phyloP scores from a whole-genome alignment of 2,113 vertebrate species.

The Stomatorhinus ivindoensis region DNA sequence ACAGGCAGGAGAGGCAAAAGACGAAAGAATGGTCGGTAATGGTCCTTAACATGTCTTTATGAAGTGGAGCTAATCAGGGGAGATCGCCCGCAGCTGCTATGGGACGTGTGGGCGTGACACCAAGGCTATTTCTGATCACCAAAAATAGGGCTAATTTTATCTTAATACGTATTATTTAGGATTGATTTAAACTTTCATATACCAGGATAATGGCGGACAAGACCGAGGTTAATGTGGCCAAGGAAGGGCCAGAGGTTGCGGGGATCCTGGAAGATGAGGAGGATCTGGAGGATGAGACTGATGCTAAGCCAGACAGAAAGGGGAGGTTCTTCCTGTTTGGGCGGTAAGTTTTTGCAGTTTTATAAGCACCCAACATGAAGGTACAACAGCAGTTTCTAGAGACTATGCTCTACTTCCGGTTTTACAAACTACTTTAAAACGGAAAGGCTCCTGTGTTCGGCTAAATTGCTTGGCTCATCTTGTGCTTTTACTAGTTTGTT shows the following conservation, averaged over 20 bases:
- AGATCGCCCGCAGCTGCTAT: background rate
- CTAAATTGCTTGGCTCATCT: too few species aligned
- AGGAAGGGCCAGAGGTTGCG: slow-evolving; percentile 2
- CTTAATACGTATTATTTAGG: background rate
- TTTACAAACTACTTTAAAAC: too few species aligned
- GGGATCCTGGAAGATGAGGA: background rate
- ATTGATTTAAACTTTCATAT: background rate
- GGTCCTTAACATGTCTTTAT: background rate
- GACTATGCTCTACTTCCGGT: too few species aligned
- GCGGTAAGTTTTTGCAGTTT: slow-evolving; percentile 44
- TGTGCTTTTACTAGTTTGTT: too few species aligned
- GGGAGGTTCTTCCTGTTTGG: slow-evolving; percentile 61
- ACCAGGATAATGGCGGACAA: slow-evolving; percentile 20
- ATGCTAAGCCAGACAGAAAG: slow-evolving; percentile 73
- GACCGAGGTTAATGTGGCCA: slow-evolving; percentile 17
- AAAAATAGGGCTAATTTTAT: background rate
- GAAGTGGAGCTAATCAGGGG: background rate
- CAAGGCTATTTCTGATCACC: background rate
- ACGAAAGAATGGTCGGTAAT: background rate
- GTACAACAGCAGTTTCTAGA: background rate
- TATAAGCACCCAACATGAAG: background rate
- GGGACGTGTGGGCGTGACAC: background rate
- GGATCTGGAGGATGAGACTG: slow-evolving; percentile 37
- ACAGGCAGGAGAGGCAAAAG: background rate
- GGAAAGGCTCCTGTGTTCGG: too few species aligned